Percentiles rank a stretch among this genome's conserved stretches.
phyloP scores from a whole-genome alignment of 1,140 invertebrate genomes.

The Brachionus koreanus region DNA sequence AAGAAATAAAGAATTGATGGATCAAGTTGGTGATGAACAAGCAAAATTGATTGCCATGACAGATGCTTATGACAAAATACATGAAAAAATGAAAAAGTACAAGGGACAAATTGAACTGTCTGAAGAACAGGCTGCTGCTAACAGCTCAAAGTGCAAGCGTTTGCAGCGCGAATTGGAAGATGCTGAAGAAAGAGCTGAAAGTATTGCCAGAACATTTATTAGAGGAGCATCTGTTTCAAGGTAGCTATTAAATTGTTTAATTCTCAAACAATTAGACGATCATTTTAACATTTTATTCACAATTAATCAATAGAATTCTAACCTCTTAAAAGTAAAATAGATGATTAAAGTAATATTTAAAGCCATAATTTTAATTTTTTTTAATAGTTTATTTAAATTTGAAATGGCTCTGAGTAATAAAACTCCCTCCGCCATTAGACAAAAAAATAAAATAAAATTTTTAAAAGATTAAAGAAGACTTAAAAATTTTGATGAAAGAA shows the following conservation, averaged over 20 bases:
- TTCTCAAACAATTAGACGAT: not conserved
- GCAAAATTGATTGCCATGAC: constrained; percentile 35
- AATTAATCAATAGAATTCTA: too few species aligned
- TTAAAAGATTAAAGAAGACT: too few species aligned
- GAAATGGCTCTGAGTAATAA: too few species aligned
- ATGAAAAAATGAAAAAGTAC: constrained; percentile 41
- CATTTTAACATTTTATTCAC: too few species aligned
- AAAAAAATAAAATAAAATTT: too few species aligned
- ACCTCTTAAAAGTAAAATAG: too few species aligned
- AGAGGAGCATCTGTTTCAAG: constrained; percentile 16
- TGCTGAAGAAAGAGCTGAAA: constrained; percentile 43
- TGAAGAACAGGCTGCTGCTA: constrained; percentile 38
- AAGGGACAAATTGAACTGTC: constrained; percentile 44
- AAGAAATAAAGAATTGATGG: constrained; percentile 33
- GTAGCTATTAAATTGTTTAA: not conserved
- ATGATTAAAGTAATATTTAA: too few species aligned
- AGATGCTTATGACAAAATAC: constrained; percentile 35
- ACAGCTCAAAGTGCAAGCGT: constrained; percentile 19
- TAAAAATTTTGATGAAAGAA: too few species aligned
- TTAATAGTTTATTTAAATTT: too few species aligned
- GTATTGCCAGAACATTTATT: constrained; percentile 31
- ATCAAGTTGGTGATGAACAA: constrained; percentile 43
- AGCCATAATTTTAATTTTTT: too few species aligned
- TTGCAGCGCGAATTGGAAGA: constrained; percentile 40
- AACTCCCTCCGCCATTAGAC: too few species aligned